phyloP scores from a whole-genome alignment of 1,140 invertebrate genomes.

The Andrena cerasifolii region DNA sequence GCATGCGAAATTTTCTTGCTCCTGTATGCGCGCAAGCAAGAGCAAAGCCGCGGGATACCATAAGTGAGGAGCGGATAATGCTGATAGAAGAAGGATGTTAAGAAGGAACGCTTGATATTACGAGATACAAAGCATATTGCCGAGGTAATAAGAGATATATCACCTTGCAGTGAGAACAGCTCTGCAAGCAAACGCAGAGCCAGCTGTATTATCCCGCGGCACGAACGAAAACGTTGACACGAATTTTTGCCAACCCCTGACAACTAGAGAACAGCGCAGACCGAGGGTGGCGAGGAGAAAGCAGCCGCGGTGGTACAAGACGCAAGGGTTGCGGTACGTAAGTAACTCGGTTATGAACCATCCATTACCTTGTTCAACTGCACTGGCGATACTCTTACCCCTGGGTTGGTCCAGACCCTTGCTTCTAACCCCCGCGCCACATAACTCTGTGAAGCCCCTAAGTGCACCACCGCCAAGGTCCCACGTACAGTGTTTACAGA shows the following conservation, averaged over 20 bases:
- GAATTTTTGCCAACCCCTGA: conserved; percentile 53
- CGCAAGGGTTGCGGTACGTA: conserved; percentile 54
- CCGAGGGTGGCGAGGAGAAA: no score
- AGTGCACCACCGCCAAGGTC: conserved; percentile 65
- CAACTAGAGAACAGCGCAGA: not conserved
- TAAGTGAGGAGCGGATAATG: not conserved
- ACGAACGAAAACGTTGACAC: conserved; percentile 51
- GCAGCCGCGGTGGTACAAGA: conserved; percentile 35
- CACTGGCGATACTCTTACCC: conserved; percentile 54
- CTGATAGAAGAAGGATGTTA: not conserved
- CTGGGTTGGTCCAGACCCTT: conserved; percentile 33
- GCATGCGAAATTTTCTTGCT: not conserved
- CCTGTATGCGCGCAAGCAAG: not conserved
- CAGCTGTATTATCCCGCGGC: conserved; percentile 41
- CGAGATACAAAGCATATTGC: no score
- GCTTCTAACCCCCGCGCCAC: conserved; percentile 9
- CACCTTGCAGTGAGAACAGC: no score
- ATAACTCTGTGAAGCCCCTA: conserved; percentile 59
- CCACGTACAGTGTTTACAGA: conserved; percentile 62
- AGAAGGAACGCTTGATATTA: no score
- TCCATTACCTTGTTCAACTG: conserved; percentile 68
- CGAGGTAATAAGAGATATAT: no score
- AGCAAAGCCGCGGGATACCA: not conserved
- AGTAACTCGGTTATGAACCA: conserved; percentile 69
- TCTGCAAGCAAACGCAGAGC: conserved; percentile 19